Conservation (phyloP, 2,113 vertebrate genomes). For the Alethe diademata region DNA sequence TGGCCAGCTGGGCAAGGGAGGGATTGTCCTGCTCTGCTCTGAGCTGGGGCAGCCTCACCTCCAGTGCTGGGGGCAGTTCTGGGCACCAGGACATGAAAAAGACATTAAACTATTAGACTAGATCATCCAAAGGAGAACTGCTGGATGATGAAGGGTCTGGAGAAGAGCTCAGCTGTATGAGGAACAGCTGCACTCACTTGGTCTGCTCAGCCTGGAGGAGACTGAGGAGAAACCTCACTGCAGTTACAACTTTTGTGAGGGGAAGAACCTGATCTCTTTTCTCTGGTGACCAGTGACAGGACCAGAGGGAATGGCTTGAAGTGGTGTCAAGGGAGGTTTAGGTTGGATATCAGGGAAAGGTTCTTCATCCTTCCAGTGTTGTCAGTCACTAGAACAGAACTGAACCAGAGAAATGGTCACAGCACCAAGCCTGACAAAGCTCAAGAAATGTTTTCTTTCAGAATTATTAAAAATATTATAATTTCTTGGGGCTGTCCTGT, state of each 20-base stretch:
- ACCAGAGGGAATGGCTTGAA: neutral
- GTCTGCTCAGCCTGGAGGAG: neutral
- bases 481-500: neutral
- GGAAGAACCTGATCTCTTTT: neutral
- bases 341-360: neutral
- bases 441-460: neutral
- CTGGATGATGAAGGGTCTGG: neutral
- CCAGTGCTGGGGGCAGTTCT: accelerated
- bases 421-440: neutral
- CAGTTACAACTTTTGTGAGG: neutral
- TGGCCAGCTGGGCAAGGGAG: accelerated
- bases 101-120: neutral
- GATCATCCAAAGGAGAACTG: neutral
- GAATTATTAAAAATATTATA: neutral
- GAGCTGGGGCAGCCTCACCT: accelerated
- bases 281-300: neutral
- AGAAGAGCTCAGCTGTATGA: neutral
- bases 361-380: neutral
- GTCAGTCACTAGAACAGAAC: neutral
- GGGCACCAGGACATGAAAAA: neutral
- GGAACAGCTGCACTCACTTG: accelerated
- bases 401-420: neutral
- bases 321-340: neutral
- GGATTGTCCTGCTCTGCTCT: neutral
- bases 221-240: neutral